These are phyloP conservation scores for Mirza zaza DNA, from an alignment of 2,113 vertebrate species.

Conservation along the genomic window DNA sequence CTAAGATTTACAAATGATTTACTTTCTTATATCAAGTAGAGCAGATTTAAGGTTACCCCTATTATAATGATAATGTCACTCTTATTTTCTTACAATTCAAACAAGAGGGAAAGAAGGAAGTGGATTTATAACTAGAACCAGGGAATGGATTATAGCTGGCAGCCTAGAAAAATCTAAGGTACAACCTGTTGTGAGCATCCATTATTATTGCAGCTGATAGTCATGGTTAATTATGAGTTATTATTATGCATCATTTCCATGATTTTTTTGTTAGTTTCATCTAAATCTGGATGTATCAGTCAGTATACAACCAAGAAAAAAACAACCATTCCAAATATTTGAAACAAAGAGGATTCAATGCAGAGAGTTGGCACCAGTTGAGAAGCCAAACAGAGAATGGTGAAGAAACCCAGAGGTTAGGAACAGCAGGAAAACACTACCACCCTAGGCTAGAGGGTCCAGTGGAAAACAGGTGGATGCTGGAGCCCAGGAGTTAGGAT, in stretches of 20 bases:
- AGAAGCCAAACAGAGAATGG: not conserved
- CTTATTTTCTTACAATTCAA: slow-evolving; percentile 38
- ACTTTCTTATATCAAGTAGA: not conserved
- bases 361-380: not conserved
- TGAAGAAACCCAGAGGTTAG: not conserved
- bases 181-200: not conserved
- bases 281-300: not conserved
- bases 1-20: not conserved
- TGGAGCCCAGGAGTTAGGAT: not conserved
- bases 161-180: slow-evolving; percentile 14
- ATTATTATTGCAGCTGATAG: not conserved
- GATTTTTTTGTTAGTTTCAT: not conserved
- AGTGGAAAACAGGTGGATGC: not conserved
- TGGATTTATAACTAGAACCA: not conserved
- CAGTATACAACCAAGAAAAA: slow-evolving; percentile 6
- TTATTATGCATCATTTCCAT: not conserved
- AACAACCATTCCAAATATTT: not conserved
- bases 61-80: not conserved
- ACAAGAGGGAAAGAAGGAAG: not conserved
- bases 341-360: not conserved
- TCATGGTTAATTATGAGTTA: slow-evolving; percentile 6
- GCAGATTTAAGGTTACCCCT: slow-evolving; percentile 32
- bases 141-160: not conserved
- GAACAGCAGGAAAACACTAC: not conserved
- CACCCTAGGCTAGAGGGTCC: not conserved